These are phyloP conservation scores for Nothoprocta pentlandii DNA, from an alignment of 2,113 vertebrate species.

Conservation along the genomic window DNA sequence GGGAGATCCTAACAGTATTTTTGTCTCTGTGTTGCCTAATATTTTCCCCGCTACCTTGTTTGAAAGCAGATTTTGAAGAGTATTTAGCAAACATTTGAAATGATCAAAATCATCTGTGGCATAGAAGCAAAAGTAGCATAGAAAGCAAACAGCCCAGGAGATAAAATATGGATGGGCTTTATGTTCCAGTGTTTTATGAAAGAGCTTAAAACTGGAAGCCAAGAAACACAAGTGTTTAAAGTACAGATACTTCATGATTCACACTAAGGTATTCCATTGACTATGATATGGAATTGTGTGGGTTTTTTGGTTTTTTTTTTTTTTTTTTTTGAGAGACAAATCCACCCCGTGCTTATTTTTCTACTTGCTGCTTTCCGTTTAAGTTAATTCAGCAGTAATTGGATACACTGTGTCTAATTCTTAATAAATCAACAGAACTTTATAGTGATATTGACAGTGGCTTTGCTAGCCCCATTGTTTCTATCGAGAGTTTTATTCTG, in stretches of 20 bases:
- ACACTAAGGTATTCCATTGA: slow-evolving; percentile 50
- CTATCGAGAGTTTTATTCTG: slow-evolving; percentile 80
- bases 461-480: slow-evolving; percentile 80
- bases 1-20: not conserved
- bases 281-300: slow-evolving; percentile 8
- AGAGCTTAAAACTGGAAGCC: slow-evolving; percentile 38
- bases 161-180: slow-evolving; percentile 63
- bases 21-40: not conserved
- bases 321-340: not conserved
- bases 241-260: slow-evolving; percentile 48
- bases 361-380: slow-evolving; percentile 68
- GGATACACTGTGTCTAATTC: slow-evolving; percentile 81
- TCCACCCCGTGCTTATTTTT: slow-evolving; percentile 65
- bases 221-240: slow-evolving; percentile 59
- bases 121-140: slow-evolving; percentile 16
- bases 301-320: slow-evolving; percentile 37
- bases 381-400: slow-evolving; percentile 72
- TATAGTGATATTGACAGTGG: slow-evolving; percentile 79
- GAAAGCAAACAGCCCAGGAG: slow-evolving; percentile 55
- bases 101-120: slow-evolving; percentile 58
- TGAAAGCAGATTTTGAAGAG: slow-evolving; percentile 59
- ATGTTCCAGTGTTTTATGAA: slow-evolving; percentile 37
- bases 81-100: slow-evolving; percentile 64
- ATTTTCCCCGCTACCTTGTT: slow-evolving; percentile 6
- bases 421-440: slow-evolving; percentile 82